Percentiles rank a stretch among this genome's conserved stretches.
phyloP scores from a whole-genome alignment of 2,797 vertebrate genomes.

The Spinus pinus region DNA sequence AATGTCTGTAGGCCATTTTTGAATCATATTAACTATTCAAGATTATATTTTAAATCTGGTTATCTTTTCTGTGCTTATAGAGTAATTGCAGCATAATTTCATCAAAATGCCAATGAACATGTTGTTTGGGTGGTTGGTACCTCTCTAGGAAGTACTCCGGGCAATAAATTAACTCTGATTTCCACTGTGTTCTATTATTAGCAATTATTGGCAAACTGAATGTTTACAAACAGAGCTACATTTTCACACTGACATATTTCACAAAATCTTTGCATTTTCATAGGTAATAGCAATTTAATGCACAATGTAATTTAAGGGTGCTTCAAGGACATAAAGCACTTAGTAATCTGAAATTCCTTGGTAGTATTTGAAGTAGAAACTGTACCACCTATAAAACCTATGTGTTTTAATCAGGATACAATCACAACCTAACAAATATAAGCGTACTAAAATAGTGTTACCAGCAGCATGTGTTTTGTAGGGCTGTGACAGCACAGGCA shows the following conservation, averaged over 20 bases:
- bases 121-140: neutral
- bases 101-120: neutral
- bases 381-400: neutral
- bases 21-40: neutral
- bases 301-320: neutral
- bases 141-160: neutral
- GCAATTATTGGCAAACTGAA: neutral
- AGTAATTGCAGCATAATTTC: constrained; percentile 21
- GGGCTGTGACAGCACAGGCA: neutral
- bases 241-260: neutral
- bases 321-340: neutral
- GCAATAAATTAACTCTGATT: constrained; percentile 3
- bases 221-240: neutral
- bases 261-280: neutral
- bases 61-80: neutral
- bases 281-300: neutral
- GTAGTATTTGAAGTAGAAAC: neutral
- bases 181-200: neutral
- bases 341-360: neutral
- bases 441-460: neutral
- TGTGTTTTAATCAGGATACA: neutral
- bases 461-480: neutral
- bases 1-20: neutral
- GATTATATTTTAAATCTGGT: neutral
- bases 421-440: neutral